Conservation (phyloP, 2,888 invertebrate genomes). For the Phragmatobia fuliginosa region DNA sequence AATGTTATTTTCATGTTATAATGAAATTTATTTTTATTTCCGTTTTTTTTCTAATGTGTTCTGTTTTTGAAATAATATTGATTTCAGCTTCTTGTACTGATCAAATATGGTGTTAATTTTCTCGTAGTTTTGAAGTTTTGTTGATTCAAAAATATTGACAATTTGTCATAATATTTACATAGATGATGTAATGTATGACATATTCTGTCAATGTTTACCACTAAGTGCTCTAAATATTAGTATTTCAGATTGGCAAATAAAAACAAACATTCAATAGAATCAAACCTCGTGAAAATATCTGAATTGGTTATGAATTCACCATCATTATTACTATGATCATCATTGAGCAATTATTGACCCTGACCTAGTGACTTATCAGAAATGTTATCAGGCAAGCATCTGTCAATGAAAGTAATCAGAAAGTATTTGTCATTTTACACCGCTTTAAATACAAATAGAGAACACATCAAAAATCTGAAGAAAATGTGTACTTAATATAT, state of each 20-base stretch:
- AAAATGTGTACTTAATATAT: no score
- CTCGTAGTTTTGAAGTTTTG: constrained; percentile 32
- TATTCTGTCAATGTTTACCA: constrained; percentile 8
- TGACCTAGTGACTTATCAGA: not conserved
- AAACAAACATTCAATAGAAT: not conserved
- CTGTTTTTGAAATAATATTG: constrained; percentile 31
- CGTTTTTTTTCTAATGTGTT: constrained; percentile 24
- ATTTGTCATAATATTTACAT: not conserved
- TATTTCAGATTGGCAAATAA: not conserved
- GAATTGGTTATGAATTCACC: no score
- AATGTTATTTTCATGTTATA: constrained; percentile 1
- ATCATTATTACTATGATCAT: not conserved
- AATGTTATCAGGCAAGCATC: not conserved
- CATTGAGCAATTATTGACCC: not conserved
- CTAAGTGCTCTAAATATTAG: not conserved
- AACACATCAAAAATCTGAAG: no score
- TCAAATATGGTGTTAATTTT: constrained; percentile 32
- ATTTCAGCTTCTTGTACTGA: constrained; percentile 29
- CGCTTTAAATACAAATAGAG: no score
- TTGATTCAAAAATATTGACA: not conserved
- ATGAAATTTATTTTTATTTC: not conserved
- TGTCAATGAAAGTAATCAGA: not conserved
- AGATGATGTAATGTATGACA: constrained; percentile 3
- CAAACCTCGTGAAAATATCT: not conserved
- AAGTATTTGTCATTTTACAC: no score